Evolutionary conservation across 2,113 vertebrate genomes (phyloP), one percentile per base, ranked within the genome.

Genomic region (Colistium nudipinnis): DNA sequence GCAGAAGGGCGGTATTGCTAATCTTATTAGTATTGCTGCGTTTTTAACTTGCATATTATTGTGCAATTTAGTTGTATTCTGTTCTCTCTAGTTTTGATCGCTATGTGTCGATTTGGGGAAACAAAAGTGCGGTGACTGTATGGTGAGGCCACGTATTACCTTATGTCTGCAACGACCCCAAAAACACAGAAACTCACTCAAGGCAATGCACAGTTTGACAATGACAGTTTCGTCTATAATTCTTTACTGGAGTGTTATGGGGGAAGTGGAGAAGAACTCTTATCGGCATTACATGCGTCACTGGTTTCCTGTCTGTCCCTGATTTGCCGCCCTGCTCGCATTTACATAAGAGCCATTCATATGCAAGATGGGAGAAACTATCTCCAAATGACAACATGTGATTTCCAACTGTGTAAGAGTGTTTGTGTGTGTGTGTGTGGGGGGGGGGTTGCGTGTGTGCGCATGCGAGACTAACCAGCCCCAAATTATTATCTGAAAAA

Each of bases 281-380:
- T 85, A 89, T 90, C 89, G 82, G 76, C 52, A 72, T 85, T 85
- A 75, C 74, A 86, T 73, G 88, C 81, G 78, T 86, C 82, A 85
- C 65, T 13, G 70, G 54, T 81, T 87, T 69, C 72, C 79, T 78
- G 85, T 67, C 80, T 76, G 78, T 83, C 87, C 80, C 87, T 80
- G 85, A 89, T 88, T 84, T 83, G 82, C 71, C 48, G 84, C 78
- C 73, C n/a, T 67, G 67, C 69, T 84, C 60, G 55, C 57, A 87
- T 90, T 90, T 87, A 84, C 83, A 88, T 78, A 67, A 87, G 84
- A 77, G 55, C 70, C 85, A 85, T 89, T 89, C 81, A 76, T 85
- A 83, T 87, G 86, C 82, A 75, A 71, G 78, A 87, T 77, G 65
- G 65, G 43, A 49, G 47, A 53, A 79, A 81, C 76, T 81, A 79